These are phyloP conservation scores for Micrasema minimum DNA, from an alignment of 1,140 invertebrate species.

Conservation along the genomic window DNA sequence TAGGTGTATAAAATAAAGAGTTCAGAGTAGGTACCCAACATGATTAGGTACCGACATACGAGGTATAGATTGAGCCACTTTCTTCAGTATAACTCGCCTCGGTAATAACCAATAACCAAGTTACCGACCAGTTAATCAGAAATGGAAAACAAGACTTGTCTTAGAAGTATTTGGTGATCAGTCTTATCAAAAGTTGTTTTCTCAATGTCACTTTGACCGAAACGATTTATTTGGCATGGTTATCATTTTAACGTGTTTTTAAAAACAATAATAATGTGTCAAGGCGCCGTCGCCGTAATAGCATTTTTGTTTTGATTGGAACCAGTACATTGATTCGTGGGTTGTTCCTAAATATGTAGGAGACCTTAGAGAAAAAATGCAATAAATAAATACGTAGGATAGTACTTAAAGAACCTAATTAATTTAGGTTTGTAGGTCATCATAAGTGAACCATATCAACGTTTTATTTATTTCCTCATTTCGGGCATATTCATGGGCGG, in stretches of 20 bases:
- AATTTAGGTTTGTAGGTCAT: too few species aligned
- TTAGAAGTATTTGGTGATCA: constrained; percentile 13
- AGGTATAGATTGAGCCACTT: constrained; percentile 26
- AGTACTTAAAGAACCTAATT: too few species aligned
- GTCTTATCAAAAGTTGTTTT: constrained; percentile 20
- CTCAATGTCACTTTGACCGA: constrained; percentile 17
- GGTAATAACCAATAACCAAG: neutral
- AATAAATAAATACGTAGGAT: too few species aligned
- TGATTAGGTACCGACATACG: constrained; percentile 22
- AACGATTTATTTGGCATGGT: constrained; percentile 5
- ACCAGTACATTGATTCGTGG: neutral
- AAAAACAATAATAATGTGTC: constrained; percentile 9
- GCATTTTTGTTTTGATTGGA: constrained; percentile 15
- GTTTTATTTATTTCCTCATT: too few species aligned
- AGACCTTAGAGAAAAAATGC: too few species aligned
- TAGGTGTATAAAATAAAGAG: too few species aligned
- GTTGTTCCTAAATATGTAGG: too few species aligned
- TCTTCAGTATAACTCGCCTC: constrained; percentile 27
- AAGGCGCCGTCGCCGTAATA: neutral
- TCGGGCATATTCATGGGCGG: too few species aligned
- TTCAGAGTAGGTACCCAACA: neutral
- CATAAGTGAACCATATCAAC: too few species aligned
- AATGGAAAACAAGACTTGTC: constrained; percentile 13
- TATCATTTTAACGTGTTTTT: too few species aligned
- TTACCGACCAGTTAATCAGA: constrained; percentile 7